Evolutionary conservation across 2,113 vertebrate species (phyloP).

Genomic region (Lophochroa leadbeateri): DNA sequence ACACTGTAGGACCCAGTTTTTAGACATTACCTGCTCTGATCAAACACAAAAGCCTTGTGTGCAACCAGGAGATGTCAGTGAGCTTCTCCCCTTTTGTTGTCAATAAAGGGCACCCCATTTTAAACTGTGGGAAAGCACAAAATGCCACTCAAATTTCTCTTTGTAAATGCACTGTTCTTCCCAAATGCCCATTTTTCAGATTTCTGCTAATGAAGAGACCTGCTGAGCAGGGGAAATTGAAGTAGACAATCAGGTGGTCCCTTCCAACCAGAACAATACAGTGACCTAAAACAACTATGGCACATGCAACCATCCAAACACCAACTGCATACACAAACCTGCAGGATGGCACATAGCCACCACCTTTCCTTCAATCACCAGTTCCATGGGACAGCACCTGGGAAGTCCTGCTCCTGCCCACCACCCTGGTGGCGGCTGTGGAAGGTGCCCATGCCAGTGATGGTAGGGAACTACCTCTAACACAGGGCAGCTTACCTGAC

Average conservation of each 20-base stretch:
- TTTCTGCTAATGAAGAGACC: not conserved
- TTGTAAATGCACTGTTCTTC: not conserved
- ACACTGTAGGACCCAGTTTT: not conserved
- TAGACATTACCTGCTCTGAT: not conserved
- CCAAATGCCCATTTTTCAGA: not conserved
- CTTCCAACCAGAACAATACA: not conserved
- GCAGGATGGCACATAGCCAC: not conserved
- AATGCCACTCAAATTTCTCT: not conserved
- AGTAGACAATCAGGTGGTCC: rapidly evolving
- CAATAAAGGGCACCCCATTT: not conserved
- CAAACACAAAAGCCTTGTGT: not conserved
- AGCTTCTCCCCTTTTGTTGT: not conserved
- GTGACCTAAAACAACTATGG: rapidly evolving
- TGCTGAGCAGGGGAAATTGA: not conserved
- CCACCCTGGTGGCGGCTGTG: not conserved
- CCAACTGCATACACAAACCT: rapidly evolving
- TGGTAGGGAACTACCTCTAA: not conserved
- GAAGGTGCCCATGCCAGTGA: not conserved
- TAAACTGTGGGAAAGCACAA: not conserved
- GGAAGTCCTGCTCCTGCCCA: not conserved
- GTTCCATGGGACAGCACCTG: not conserved
- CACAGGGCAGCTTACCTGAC: not conserved
- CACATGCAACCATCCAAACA: not conserved
- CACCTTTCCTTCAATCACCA: not conserved
- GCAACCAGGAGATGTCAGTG: not conserved